Base-by-base conservation (phyloP, 2,797 vertebrate genomes). In the Scomberomorus guttatus region DNA sequence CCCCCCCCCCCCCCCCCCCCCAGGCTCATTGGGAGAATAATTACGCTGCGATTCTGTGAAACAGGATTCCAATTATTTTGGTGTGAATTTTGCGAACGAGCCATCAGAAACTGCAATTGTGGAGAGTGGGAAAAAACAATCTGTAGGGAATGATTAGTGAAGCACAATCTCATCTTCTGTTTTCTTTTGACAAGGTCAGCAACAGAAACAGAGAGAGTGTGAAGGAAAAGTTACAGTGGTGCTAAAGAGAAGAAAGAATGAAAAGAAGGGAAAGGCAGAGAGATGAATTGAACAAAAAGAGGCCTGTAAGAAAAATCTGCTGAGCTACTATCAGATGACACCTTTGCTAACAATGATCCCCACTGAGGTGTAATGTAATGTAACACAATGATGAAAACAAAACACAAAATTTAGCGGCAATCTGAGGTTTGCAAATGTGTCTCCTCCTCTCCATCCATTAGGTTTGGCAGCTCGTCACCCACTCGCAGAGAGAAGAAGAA, bases 401-500 rank as follows among this genome's bases (percentile, higher is more conserved):
- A 55, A 66, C 55, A 10, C 56, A 34, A 37, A 52, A 55, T 75
- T 50, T 15, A 65, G 50, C 63, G 46, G 72, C 39, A 17, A 61
- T 80, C 46, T 25, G 37, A 64, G 52, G 42, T 66, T 17, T 15
- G 44, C 44, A 46, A 42, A 46, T 46, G 44, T 50, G 46, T 50
- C 46, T 50, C 46, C 29, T 63, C 39, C 20, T 89, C 77, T 81
- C 44, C 72, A 42, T 86, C 81, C 60, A 72, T 68, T 68, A 99
- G 97, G 79, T 97, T 97, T 7, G 97, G 96, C 91, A 98, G 97
- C 90, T 95, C 96, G 27, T 98, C 98, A 39, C 96, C 98, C 29
- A 93, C 96, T 79, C 97, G 96, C 89, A 97, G 97, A 90, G 98
- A 98, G 87, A 99, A 97, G 94, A 99, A 97, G 90, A 97, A 97